Base-by-base conservation (phyloP, 1,140 invertebrate species). In the Battus philenor region DNA sequence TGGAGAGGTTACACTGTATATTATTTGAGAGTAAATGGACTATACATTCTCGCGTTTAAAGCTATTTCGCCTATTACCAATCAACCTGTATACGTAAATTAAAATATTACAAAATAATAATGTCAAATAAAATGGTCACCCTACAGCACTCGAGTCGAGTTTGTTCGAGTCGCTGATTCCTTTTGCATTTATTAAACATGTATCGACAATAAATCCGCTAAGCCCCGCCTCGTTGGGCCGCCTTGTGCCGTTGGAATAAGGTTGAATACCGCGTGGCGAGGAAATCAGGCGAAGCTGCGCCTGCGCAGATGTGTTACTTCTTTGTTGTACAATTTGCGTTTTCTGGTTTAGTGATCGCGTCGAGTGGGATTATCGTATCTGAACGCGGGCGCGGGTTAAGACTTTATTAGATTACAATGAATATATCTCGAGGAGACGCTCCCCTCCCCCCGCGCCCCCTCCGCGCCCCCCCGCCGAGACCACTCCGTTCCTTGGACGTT, bases 251-350 rank as follows among this genome's bases (percentile, higher is more conserved):
- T 9, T n/a, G 29, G 11, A 16, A 45, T 68, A 74, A 31, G 43
- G 60, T 59, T 31, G 47, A 60, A 33, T 67, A 31, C 46, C 39
- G 10, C 10, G 27, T 18, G 5, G 51, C 32, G 33, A 18, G 6
- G 30, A 26, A 15, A 16, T 34, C 44, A 45, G n/a, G n/a, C 31
- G 15, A 59, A 46, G 45, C 26, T 65, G 72, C 59, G 64, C 62
- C 27, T 45, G 53, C 61, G 78, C 75, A 78, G 75, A 82, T 79
- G 73, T 82, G 75, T 72, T 75, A 68, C 66, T 56, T 72, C 75
- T 82, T 82, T 82, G 78, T 81, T 82, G 75, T 79, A 72, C 71
- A 79, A 82, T 82, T 82, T 76, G 73, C 72, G 78, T 68, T 76
- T 82, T 82, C 78, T 75, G 78, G 75, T 71, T 74, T 76, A 79